Conservation (phyloP, 2,113 vertebrate genomes). For the Lasiurus borealis region DNA sequence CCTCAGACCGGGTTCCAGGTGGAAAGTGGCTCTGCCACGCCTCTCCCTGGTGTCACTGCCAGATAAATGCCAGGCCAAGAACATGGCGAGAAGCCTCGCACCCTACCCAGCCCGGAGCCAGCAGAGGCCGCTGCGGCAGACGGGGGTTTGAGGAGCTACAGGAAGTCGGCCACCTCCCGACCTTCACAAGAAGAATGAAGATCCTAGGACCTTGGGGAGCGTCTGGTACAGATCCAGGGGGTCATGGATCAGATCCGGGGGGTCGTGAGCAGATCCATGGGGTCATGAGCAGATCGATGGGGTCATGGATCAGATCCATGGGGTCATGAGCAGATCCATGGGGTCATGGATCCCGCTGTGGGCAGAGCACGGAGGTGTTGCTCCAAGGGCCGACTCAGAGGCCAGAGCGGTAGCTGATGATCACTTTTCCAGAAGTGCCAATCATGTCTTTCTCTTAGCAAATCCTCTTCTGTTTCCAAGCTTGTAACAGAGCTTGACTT, state of each 20-base stretch:
- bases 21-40: not conserved
- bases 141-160: not conserved
- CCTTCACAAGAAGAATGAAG: too few relatives aligned
- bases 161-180: not conserved
- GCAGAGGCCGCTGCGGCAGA: not conserved
- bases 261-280: too few relatives aligned
- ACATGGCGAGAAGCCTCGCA: not conserved
- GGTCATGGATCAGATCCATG: too few relatives aligned
- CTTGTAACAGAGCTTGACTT: not conserved
- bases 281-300: too few relatives aligned
- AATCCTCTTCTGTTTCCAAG: not conserved
- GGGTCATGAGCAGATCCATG: too few relatives aligned
- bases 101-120: accelerated
- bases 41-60: not conserved
- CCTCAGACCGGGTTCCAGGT: not conserved
- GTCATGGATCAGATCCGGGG: too few relatives aligned
- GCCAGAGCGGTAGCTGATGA: accelerated
- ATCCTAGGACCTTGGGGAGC: too few relatives aligned
- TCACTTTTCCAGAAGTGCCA: accelerated
- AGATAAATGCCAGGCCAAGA: not conserved
- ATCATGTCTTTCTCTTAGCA: not conserved
- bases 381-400: not conserved
- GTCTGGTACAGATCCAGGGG: too few relatives aligned
- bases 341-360: accelerated
- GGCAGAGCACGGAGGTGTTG: not conserved